A percentile compares a stretch with the other conserved stretches of the same genome.
Conservation (phyloP, 2,888 invertebrate species). For the Caenorhabditis doughertyi region DNA sequence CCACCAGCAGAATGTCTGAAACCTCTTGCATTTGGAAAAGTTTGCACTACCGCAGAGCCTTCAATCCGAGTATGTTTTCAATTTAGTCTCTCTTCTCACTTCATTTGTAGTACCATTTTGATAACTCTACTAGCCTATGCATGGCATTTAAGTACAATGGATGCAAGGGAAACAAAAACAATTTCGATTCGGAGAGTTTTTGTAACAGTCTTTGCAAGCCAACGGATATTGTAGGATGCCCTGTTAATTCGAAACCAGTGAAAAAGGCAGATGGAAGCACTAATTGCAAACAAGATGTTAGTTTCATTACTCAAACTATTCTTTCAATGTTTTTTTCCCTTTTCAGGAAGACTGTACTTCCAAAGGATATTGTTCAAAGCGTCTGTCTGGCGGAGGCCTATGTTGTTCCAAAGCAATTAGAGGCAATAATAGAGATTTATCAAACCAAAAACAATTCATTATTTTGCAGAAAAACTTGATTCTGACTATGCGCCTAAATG, state of each 20-base stretch:
- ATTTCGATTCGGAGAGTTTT: constrained; percentile 19
- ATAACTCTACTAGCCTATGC: constrained; percentile 54
- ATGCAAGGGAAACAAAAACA: constrained; percentile 61
- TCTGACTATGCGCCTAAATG: constrained; percentile 19
- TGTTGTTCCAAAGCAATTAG: constrained; percentile 20
- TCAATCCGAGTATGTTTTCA: background rate
- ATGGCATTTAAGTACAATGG: constrained; percentile 62
- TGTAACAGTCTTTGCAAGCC: constrained; percentile 48
- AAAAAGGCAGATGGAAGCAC: constrained; percentile 1
- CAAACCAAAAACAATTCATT: background rate
- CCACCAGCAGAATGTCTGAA: background rate
- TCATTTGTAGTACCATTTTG: constrained; percentile 66
- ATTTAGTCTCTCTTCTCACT: too few species aligned
- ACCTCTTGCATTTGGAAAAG: constrained; percentile 4
- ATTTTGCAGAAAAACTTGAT: constrained; percentile 12
- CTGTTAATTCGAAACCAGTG: constrained; percentile 32
- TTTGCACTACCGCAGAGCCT: background rate
- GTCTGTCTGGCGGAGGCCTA: constrained; percentile 8
- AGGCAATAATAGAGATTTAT: background rate
- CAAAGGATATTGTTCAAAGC: background rate
- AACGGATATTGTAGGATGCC: constrained; percentile 40
- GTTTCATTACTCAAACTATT: background rate
- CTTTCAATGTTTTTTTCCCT: background rate
- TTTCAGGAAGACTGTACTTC: constrained; percentile 20
- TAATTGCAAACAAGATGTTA: constrained; percentile 5